These are phyloP conservation scores for Leptinotarsa juncta DNA, from an alignment of 2,888 invertebrate genomes.

Conservation along the genomic window DNA sequence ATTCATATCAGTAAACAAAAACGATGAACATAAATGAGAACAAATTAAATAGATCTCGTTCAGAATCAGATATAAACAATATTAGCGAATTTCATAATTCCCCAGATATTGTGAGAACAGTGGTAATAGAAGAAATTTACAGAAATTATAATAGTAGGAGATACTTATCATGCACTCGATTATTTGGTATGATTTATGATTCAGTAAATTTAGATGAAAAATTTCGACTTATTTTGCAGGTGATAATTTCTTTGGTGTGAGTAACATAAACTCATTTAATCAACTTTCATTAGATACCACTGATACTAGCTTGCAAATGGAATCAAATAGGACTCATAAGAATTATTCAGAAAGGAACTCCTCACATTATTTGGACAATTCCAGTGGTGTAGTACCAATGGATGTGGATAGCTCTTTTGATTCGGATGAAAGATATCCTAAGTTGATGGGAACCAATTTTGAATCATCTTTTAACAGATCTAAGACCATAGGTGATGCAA, in stretches of 20 bases:
- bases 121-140: slow-evolving; percentile 6
- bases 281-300: background rate
- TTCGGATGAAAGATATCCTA: slow-evolving; percentile 27
- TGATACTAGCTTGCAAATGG: background rate
- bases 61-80: slow-evolving; percentile 39
- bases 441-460: slow-evolving; percentile 20
- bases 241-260: background rate
- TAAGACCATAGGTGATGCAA: slow-evolving; percentile 1
- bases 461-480: slow-evolving; percentile 5
- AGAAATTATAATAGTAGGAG: background rate
- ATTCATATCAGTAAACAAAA: background rate
- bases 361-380: background rate
- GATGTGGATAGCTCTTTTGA: slow-evolving; percentile 31
- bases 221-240: background rate
- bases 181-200: background rate
- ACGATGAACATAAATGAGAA: slow-evolving; percentile 23
- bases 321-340: background rate
- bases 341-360: background rate
- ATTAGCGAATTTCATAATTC: slow-evolving; percentile 2
- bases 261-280: slow-evolving; percentile 6
- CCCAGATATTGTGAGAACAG: slow-evolving; percentile 17
- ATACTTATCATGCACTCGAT: slow-evolving; percentile 4
- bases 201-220: background rate
- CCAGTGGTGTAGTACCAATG: slow-evolving; percentile 31
- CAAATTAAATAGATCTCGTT: slow-evolving; percentile 39